phyloP scores from a whole-genome alignment of 2,797 vertebrate genomes.

The Scomberomorus guttatus region DNA sequence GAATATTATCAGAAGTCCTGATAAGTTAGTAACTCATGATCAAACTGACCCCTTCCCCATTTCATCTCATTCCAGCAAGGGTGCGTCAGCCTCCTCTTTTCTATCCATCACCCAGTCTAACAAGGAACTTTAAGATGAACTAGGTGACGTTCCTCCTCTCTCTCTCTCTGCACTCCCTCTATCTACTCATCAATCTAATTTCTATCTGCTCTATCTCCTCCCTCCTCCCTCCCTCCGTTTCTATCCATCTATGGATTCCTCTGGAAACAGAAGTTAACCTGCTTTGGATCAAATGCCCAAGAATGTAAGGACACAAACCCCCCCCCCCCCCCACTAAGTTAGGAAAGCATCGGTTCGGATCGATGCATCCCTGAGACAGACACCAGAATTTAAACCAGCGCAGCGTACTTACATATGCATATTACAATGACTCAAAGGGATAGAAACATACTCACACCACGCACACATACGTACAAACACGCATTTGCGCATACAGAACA shows the following conservation, averaged over 20 bases:
- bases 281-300: slow-evolving; percentile 35
- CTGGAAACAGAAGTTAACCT: slow-evolving; percentile 36
- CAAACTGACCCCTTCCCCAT: slow-evolving; percentile 10
- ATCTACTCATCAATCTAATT: slow-evolving; percentile 51
- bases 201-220: slow-evolving; percentile 10
- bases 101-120: slow-evolving; percentile 49
- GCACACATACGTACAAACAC: slow-evolving; percentile 9
- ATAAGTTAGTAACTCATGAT: slow-evolving; percentile 7
- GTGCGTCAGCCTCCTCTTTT: slow-evolving; percentile 20
- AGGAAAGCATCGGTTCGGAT: too few species aligned
- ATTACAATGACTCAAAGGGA: slow-evolving; percentile 13
- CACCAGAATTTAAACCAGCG: slow-evolving; percentile 14
- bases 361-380: neutral
- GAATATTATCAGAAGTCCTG: neutral
- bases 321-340: neutral
- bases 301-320: slow-evolving; percentile 11
- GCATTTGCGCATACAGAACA: slow-evolving; percentile 36
- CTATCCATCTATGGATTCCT: slow-evolving; percentile 32
- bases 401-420: slow-evolving; percentile 20
- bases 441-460: neutral
- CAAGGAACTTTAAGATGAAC: slow-evolving; percentile 56
- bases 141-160: slow-evolving; percentile 53
- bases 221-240: neutral
- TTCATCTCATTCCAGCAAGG: slow-evolving; percentile 37
- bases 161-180: neutral